Conservation (phyloP, 2,113 vertebrate species). For the Callopanchax toddi region DNA sequence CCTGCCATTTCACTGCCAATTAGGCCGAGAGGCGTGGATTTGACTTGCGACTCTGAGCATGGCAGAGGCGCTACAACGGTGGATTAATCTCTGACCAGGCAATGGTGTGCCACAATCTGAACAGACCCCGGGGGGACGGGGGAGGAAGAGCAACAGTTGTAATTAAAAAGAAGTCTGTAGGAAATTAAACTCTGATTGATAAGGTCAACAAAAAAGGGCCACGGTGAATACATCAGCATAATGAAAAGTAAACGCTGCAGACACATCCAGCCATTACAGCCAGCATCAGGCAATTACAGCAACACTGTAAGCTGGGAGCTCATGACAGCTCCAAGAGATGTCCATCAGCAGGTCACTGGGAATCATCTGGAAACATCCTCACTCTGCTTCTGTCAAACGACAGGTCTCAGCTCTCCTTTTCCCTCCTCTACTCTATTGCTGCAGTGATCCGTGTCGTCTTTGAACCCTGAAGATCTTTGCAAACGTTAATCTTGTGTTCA, state of each 20-base stretch:
- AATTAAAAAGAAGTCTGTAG: constrained; percentile 74
- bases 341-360: constrained; percentile 39
- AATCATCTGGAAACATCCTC: constrained; percentile 28
- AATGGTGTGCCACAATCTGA: constrained; percentile 29
- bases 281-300: constrained; percentile 64
- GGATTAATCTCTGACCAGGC: constrained; percentile 72
- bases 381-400: not conserved
- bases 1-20: constrained; percentile 61
- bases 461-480: constrained; percentile 62
- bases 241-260: constrained; percentile 63
- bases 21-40: constrained; percentile 47
- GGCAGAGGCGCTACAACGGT: constrained; percentile 32
- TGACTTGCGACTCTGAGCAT: constrained; percentile 53
- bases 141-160: constrained; percentile 52
- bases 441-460: constrained; percentile 41
- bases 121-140: constrained; percentile 6
- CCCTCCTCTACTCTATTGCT: no score
- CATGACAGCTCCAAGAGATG: constrained; percentile 29
- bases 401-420: not conserved
- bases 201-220: constrained; percentile 69
- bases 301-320: constrained; percentile 30
- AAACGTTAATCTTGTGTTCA: constrained; percentile 50
- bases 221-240: constrained; percentile 68
- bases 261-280: constrained; percentile 43
- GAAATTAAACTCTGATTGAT: constrained; percentile 77